Evolutionary conservation across 2,113 vertebrate genomes (phyloP).

Genomic region (Okapia johnstoni): DNA sequence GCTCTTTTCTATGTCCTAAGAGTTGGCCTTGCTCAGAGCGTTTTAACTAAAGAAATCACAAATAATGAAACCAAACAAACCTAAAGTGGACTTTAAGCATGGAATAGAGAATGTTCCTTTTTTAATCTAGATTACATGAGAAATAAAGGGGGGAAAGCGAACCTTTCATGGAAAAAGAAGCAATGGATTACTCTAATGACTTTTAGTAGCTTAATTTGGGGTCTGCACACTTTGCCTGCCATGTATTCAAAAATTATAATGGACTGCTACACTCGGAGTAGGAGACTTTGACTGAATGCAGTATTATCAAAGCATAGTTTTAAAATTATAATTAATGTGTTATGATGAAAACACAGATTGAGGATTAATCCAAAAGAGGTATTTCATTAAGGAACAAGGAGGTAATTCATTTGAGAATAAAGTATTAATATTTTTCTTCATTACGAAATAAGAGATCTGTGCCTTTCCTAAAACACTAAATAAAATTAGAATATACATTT

Average conservation of each 20-base stretch:
- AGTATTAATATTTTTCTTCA: background rate
- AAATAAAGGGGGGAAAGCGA: background rate
- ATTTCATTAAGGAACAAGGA: background rate
- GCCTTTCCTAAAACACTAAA: constrained; percentile 15
- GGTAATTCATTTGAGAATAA: constrained; percentile 24
- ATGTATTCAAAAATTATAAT: background rate
- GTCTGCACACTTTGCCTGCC: background rate
- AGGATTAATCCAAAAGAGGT: background rate
- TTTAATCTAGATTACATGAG: background rate
- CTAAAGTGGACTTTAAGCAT: background rate
- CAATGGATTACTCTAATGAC: background rate
- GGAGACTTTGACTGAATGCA: background rate
- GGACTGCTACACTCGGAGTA: background rate
- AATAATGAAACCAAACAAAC: background rate
- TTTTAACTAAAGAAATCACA: background rate
- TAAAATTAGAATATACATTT: constrained; percentile 30
- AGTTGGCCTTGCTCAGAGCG: background rate
- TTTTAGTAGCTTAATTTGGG: background rate
- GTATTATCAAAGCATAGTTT: constrained; percentile 19
- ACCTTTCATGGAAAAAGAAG: constrained; percentile 4
- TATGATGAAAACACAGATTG: constrained; percentile 13
- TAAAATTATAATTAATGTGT: background rate
- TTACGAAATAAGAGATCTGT: background rate
- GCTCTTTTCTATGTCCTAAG: background rate
- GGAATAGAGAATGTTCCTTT: background rate